Percentiles rank a stretch among this genome's conserved stretches.
These are phyloP conservation scores for Gymnorhina tibicen DNA, from an alignment of 2,113 vertebrate species.

Conservation along the genomic window DNA sequence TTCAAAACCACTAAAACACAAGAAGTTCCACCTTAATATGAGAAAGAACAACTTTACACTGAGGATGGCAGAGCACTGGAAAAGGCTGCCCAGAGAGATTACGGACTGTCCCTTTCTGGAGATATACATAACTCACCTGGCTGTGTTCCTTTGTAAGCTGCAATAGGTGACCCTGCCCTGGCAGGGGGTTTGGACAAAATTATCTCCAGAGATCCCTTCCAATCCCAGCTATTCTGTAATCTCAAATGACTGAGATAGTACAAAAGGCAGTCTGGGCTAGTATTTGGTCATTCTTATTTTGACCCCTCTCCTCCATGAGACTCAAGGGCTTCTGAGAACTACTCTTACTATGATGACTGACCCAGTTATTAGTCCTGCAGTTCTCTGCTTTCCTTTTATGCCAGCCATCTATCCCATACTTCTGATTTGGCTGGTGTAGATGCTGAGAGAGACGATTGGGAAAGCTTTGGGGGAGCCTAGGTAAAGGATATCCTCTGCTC, in stretches of 20 bases:
- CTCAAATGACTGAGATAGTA: neutral
- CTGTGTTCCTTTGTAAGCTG: neutral
- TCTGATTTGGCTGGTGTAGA: neutral
- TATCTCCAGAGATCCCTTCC: neutral
- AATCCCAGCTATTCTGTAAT: neutral
- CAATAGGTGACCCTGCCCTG: neutral
- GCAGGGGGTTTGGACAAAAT: neutral
- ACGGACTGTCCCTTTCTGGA: neutral
- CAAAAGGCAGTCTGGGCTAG: neutral
- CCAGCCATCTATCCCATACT: neutral
- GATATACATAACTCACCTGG: neutral
- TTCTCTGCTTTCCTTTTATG: neutral
- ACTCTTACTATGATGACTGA: neutral
- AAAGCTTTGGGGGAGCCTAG: neutral
- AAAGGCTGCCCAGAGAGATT: neutral
- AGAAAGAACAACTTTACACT: neutral
- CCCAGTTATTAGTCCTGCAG: neutral
- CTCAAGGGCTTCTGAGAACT: neutral
- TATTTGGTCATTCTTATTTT: neutral
- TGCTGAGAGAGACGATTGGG: neutral
- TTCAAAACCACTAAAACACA: neutral
- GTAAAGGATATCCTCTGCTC: neutral
- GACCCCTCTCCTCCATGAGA: neutral
- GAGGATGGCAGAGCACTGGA: neutral
- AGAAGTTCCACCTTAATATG: neutral